These are phyloP conservation scores for Cepaea hortensis DNA, from an alignment of 2,888 invertebrate genomes.

Conservation along the genomic window DNA sequence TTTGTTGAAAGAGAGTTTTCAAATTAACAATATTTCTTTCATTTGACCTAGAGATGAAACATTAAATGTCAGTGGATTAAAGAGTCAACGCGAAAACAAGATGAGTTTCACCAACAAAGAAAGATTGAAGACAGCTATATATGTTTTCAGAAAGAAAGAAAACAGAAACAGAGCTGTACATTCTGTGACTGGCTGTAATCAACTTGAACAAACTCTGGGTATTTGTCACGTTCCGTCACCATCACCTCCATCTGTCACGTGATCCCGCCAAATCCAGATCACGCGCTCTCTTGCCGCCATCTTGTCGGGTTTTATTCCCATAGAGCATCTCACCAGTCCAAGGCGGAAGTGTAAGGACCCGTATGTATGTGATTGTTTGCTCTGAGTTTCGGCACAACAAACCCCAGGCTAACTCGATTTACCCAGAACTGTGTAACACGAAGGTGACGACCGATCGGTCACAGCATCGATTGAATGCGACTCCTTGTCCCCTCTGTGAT, in stretches of 20 bases:
- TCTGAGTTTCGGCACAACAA: constrained; percentile 51
- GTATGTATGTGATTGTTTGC: constrained; percentile 50
- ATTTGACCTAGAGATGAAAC: too few relatives aligned
- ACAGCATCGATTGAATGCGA: constrained; percentile 50
- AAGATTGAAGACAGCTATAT: too few relatives aligned
- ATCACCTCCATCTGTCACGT: not conserved
- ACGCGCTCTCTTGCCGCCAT: constrained; percentile 35
- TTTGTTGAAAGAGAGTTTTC: too few relatives aligned
- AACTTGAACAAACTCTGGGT: not conserved
- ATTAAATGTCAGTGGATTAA: too few relatives aligned
- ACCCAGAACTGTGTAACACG: constrained; percentile 32
- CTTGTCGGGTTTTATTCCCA: constrained; percentile 45
- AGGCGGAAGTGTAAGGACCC: constrained; percentile 41
- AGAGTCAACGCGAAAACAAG: too few relatives aligned
- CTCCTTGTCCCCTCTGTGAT: constrained; percentile 61
- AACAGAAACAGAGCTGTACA: too few relatives aligned
- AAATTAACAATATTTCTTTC: too few relatives aligned
- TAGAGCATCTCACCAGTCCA: constrained; percentile 30
- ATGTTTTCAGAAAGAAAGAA: too few relatives aligned
- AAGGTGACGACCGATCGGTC: constrained; percentile 49
- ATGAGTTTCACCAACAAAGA: too few relatives aligned
- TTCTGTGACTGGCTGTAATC: too few relatives aligned
- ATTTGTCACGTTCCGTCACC: constrained; percentile 19
- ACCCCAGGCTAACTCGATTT: constrained; percentile 50
- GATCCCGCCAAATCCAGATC: constrained; percentile 17